These are phyloP conservation scores for Nesometra sesokonis DNA, from an alignment of 35 echinoderm and acorn worm species.

Conservation along the genomic window DNA sequence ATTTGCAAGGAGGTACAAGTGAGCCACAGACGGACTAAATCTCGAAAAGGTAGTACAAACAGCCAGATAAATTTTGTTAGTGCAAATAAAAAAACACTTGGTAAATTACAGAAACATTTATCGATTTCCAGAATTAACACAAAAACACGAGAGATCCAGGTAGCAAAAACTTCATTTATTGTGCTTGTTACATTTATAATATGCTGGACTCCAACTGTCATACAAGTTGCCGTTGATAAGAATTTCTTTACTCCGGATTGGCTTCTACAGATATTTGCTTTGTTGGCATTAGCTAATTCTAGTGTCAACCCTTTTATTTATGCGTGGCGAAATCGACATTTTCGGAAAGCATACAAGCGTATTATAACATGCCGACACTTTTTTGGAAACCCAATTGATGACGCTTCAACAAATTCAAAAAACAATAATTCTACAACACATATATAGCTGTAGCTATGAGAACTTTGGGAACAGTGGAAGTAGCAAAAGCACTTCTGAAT, in stretches of 20 bases:
- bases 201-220: slow-evolving; percentile 26
- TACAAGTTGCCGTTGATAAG: slow-evolving; percentile 4
- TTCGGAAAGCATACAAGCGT: slow-evolving; percentile 26
- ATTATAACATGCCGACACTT: slow-evolving; percentile 12
- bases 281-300: slow-evolving; percentile 22
- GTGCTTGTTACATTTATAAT: slow-evolving; percentile 10
- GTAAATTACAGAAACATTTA: background rate
- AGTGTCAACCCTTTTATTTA: slow-evolving; percentile 35
- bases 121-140: background rate
- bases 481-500: no score
- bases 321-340: slow-evolving; percentile 33
- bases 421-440: no score
- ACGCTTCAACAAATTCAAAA: background rate
- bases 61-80: background rate
- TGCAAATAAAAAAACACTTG: background rate
- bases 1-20: background rate
- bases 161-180: slow-evolving; percentile 24
- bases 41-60: background rate
- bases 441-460: no score
- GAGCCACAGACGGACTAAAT: background rate
- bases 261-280: background rate
- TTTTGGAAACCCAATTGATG: background rate
- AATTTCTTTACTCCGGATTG: background rate
- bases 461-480: no score
- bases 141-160: slow-evolving; percentile 14